phyloP scores from a whole-genome alignment of 2,113 vertebrate species.

The Rattus rattus region DNA sequence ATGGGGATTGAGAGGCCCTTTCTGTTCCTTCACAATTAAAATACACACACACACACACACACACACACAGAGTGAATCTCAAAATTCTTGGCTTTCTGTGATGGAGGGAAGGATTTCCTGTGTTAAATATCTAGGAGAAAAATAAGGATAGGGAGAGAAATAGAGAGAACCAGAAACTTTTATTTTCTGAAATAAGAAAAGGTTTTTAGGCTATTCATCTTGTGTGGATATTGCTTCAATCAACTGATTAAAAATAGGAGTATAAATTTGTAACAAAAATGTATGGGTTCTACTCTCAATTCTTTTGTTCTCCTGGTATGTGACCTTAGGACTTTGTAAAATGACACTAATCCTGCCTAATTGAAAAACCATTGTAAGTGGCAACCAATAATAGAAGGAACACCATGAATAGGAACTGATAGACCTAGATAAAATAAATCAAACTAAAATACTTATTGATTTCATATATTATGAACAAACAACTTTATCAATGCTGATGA shows the following conservation, averaged over 20 bases:
- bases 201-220: not conserved
- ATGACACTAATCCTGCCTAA: not conserved
- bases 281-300: not conserved
- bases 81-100: conserved; percentile 27
- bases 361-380: not conserved
- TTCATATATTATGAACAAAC: not conserved
- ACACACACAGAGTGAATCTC: not conserved
- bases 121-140: not conserved
- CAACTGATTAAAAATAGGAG: not conserved
- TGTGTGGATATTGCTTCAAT: not conserved
- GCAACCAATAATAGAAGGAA: conserved; percentile 23
- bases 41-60: not conserved
- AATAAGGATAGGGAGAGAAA: not conserved
- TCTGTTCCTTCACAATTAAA: conserved; percentile 45
- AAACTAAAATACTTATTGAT: not conserved
- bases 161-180: not conserved
- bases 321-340: not conserved
- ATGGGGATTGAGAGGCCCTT: not conserved
- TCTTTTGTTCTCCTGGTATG: conserved; percentile 15
- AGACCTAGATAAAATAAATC: not conserved
- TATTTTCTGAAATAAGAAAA: not conserved
- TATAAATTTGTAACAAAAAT: conserved; percentile 43
- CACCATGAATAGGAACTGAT: not conserved
- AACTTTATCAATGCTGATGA: not conserved
- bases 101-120: not conserved